Percentiles rank a stretch among this genome's conserved stretches.
These are phyloP conservation scores for Aphodius sticticus DNA, from an alignment of 2,888 invertebrate species.

Conservation along the genomic window DNA sequence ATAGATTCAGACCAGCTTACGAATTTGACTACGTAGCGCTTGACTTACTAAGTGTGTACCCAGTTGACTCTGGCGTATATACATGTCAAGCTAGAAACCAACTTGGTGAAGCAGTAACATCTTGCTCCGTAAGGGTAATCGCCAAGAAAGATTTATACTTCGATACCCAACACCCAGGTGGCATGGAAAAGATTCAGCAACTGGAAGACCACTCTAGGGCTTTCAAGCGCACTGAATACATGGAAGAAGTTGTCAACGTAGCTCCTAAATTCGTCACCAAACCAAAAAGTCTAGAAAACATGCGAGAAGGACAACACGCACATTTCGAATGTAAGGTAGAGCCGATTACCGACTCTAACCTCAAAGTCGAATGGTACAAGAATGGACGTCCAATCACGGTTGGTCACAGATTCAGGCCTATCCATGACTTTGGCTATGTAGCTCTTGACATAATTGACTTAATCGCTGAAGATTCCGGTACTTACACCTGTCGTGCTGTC, in stretches of 20 bases:
- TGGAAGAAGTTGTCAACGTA: constrained; percentile 84
- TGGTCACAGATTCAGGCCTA: constrained; percentile 94
- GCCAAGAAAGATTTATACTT: constrained; percentile 88
- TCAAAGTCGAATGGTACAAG: constrained; percentile 97
- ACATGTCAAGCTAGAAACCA: constrained; percentile 95
- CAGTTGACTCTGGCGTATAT: constrained; percentile 97
- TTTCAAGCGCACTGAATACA: constrained; percentile 81
- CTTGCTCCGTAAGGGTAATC: constrained; percentile 87
- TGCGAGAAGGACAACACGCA: constrained; percentile 89
- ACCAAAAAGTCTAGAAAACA: constrained; percentile 85
- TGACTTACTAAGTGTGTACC: constrained; percentile 94
- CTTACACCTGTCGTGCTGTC: constrained; percentile 92
- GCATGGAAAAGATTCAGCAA: constrained; percentile 90
- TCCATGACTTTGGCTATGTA: constrained; percentile 98
- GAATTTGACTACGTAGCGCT: constrained; percentile 98
- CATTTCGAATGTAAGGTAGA: constrained; percentile 98
- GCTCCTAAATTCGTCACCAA: constrained; percentile 87
- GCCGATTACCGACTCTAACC: constrained; percentile 95
- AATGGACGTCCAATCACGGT: constrained; percentile 93
- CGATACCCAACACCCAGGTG: constrained; percentile 91
- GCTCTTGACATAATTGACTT: constrained; percentile 95
- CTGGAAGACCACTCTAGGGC: constrained; percentile 83
- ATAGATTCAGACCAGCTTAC: constrained; percentile 94
- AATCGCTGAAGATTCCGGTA: constrained; percentile 94
- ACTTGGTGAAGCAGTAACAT: constrained; percentile 92